Base-by-base conservation (phyloP, 23 tunicate genomes). In the Botrylloides violaceus region DNA sequence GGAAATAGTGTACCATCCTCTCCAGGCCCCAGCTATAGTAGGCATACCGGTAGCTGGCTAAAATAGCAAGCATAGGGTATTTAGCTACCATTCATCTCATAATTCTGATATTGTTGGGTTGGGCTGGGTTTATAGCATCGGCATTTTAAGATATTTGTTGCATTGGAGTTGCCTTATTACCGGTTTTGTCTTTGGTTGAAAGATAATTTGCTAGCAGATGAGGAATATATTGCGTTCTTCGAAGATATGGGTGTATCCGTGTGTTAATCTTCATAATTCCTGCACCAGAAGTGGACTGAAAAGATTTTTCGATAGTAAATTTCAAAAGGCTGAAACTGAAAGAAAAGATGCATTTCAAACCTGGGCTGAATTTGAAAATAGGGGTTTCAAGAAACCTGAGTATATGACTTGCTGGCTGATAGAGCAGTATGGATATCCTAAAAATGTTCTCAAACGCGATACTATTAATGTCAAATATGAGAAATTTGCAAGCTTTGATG, bases 291-390 rank as follows among this genome's bases (percentile, higher is more conserved):
- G 53, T 43, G 53, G 53, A 9, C 53, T 43, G 53, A 43, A 43
- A 43, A 43, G 15, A 43, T 43, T 43, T 7, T 43, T 43, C 53
- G 53, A 43, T 15, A 43, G 53, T 15, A 43, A 43, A 15, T 7
- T 43, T 43, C 53, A 63, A 28, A 23, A 63, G 29, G 70, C 35
- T 3, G 36, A 63, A 63, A 33, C n/a, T 4, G 70, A 63, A 34
- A 25, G 70, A 25, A 31, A 63, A 3, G 37, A 68, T 6, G 58
- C 36, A 30, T 88, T 88, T 61, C 96, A 88, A 38, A 32, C 43
- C 23, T 88, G 96, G 96, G 80, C 96, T 18, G 96, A 88, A 34
- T 82, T 82, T 58, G 80, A 88, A 73, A 66, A 78, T 28, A 80
- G 96, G 12, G 96, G 96, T 2, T 88, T 77, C 59, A 73, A 28